These are phyloP conservation scores for Lophius piscatorius DNA, from an alignment of 2,113 vertebrate species.

Conservation along the genomic window DNA sequence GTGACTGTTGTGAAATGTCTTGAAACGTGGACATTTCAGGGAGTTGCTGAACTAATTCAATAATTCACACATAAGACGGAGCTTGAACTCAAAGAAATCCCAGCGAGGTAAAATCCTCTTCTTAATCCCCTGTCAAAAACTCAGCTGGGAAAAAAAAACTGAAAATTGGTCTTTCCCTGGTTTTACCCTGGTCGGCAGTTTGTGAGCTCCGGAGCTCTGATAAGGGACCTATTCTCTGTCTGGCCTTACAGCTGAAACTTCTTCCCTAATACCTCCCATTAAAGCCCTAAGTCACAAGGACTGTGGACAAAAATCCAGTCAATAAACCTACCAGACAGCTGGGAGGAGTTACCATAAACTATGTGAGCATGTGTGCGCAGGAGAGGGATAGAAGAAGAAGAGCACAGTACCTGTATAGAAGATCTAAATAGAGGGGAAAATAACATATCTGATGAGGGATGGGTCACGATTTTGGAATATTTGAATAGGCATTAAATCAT, in stretches of 20 bases:
- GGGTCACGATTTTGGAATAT: no score
- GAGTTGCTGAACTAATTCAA: slow-evolving; percentile 64
- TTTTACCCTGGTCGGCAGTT: slow-evolving; percentile 40
- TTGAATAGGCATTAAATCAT: no score
- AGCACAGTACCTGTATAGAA: no score
- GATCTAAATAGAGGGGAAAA: no score
- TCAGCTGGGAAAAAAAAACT: slow-evolving; percentile 56
- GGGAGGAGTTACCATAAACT: slow-evolving; percentile 11
- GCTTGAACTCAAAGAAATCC: slow-evolving; percentile 51
- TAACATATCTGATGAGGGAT: no score
- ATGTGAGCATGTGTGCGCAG: background rate
- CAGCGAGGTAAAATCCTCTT: slow-evolving; percentile 52
- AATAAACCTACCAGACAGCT: slow-evolving; percentile 55
- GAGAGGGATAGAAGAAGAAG: background rate
- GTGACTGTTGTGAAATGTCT: slow-evolving; percentile 45
- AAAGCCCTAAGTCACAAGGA: slow-evolving; percentile 52
- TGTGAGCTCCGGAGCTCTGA: slow-evolving; percentile 29
- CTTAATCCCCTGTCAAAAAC: slow-evolving; percentile 58
- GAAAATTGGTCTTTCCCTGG: slow-evolving; percentile 49
- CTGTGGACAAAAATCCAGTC: slow-evolving; percentile 49
- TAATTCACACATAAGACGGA: slow-evolving; percentile 62
- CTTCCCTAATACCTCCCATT: slow-evolving; percentile 19
- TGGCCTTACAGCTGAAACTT: slow-evolving; percentile 4
- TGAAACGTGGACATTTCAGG: slow-evolving; percentile 32
- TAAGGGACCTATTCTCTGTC: slow-evolving; percentile 18